These are phyloP conservation scores for Neostethus bicornis DNA, from an alignment of 2,797 vertebrate species.

Conservation along the genomic window DNA sequence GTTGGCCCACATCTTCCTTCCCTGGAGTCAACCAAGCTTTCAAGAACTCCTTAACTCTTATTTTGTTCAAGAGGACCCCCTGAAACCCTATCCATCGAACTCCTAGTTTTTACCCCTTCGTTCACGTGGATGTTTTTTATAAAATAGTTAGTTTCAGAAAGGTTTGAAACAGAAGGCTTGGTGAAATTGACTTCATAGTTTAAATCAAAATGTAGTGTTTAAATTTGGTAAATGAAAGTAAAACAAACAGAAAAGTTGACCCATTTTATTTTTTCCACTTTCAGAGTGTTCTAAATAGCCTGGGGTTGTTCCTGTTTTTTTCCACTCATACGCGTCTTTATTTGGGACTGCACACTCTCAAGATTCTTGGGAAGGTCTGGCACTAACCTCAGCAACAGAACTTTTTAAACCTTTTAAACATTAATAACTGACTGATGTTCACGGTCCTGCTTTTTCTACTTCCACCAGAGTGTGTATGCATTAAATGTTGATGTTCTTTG, in stretches of 20 bases:
- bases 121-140: not conserved
- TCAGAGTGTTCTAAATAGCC: conserved; percentile 17
- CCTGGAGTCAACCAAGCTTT: conserved; percentile 51
- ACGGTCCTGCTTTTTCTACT: conserved; percentile 49
- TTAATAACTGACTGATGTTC: conserved; percentile 81
- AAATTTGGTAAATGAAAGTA: not conserved
- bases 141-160: too few species aligned
- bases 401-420: conserved; percentile 76
- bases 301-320: conserved; percentile 5
- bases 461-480: conserved; percentile 66
- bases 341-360: conserved; percentile 23
- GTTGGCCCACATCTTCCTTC: conserved; percentile 61
- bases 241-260: conserved; percentile 13
- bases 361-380: conserved; percentile 30
- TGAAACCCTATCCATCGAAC: conserved; percentile 22
- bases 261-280: conserved; percentile 12
- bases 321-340: conserved; percentile 14
- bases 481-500: conserved; percentile 70
- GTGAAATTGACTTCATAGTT: too few species aligned
- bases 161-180: too few species aligned
- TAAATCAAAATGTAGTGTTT: not conserved
- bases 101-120: conserved; percentile 10
- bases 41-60: conserved; percentile 35
- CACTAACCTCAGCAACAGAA: conserved; percentile 57
- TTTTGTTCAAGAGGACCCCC: conserved; percentile 2